Base-by-base conservation (phyloP, 2,797 vertebrate genomes). In the Gallinago nigripennis region DNA sequence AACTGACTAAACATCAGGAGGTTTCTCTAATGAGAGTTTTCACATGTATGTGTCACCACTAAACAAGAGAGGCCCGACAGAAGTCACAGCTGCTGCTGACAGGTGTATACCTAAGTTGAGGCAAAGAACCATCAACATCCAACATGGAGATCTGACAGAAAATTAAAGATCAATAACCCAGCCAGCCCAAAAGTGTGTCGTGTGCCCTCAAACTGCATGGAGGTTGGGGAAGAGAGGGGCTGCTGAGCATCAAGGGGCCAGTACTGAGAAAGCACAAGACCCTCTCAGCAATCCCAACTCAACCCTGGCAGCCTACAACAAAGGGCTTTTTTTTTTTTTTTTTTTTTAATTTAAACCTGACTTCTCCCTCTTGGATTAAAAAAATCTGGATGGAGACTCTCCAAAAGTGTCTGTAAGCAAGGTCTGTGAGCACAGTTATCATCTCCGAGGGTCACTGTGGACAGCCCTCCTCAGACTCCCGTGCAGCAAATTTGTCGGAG, bases 41-140 rank as follows among this genome's bases (percentile, higher is more conserved):
- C 90, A 66, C 90, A 48, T n/a, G 23, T 87, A 84, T 41, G 75
- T 92, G 96, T 93, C 87, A 92, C 87, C n/a, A 45, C 71, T 37
- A 64, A 94, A 90, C 84, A 84, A 77, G 85, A 88, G 84, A 76
- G 82, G 63, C 86, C 75, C 46, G 16, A 80, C 5, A 6, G 78
- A 95, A 90, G 72, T 77, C 92, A 81, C 94, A 96, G 95, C 92
- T 97, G 95, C 94, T 85, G 75, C 73, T 91, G 88, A 95, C 95
- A 96, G 96, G 95, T 94, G 95, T 48, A 76, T 31, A 80, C 79
- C 82, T 53, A 53, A 58, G 78, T 18, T 2, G 56, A 57, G 69
- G 54, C 45, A 64, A 57, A 50, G 75, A 79, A 30, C 23, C 46
- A 23, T 33, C 30, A 11, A 60, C 57, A 68, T n/a, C 68, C 65